Percentiles rank a stretch among this genome's conserved stretches.
These are phyloP conservation scores for Synanthedon tipuliformis DNA, from an alignment of 2,888 invertebrate genomes.

Conservation along the genomic window DNA sequence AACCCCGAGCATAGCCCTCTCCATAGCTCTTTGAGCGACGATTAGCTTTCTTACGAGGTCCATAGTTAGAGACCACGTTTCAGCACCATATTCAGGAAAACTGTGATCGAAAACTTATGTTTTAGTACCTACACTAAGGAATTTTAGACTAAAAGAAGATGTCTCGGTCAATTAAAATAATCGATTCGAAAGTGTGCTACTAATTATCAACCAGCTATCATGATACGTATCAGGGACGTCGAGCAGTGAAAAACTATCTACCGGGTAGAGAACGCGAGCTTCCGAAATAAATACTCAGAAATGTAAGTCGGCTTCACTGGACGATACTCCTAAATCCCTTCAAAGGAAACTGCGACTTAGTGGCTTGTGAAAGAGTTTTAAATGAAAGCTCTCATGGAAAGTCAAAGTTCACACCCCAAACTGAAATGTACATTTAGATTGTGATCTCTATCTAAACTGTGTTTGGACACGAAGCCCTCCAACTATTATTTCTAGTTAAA, in stretches of 20 bases:
- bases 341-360: conserved; percentile 23
- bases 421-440: conserved; percentile 50
- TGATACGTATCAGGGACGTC: not conserved
- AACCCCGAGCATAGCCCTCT: no score
- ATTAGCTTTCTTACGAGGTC: no score
- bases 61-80: no score
- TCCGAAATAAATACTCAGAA: conserved; percentile 13
- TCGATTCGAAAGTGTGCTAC: not conserved
- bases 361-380: conserved; percentile 13
- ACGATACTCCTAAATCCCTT: conserved; percentile 3
- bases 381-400: conserved; percentile 21
- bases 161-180: no score
- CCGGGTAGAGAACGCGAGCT: conserved; percentile 8
- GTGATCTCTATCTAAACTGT: conserved; percentile 53
- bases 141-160: no score
- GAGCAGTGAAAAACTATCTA: conserved; percentile 14
- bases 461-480: conserved; percentile 51
- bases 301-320: not conserved
- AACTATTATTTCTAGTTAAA: conserved; percentile 31
- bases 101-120: no score
- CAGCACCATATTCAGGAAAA: no score
- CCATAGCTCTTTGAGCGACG: no score
- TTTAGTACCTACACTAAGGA: no score
- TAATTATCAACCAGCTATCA: not conserved
- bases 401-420: conserved; percentile 49